These are phyloP conservation scores for Clarias platycephalus DNA, from an alignment of 2,797 vertebrate genomes.

Conservation along the genomic window DNA sequence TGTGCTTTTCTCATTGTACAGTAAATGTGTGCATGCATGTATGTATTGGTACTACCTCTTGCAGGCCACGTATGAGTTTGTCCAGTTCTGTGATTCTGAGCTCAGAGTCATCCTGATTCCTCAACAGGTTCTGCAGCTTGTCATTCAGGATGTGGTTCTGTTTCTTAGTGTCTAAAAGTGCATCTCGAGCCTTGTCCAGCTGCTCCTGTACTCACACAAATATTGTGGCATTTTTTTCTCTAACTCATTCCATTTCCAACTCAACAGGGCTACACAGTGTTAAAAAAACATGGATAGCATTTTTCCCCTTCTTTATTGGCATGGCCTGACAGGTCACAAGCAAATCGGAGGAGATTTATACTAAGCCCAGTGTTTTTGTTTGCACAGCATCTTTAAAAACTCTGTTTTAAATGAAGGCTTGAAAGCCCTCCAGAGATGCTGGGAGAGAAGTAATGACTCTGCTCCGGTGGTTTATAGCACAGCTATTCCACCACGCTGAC, in stretches of 20 bases:
- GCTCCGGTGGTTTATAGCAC: conserved; percentile 64
- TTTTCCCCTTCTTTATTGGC: conserved; percentile 50
- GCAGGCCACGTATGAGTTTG: conserved; percentile 62
- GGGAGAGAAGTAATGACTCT: conserved; percentile 66
- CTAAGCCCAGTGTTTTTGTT: conserved; percentile 66
- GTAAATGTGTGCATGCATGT: neutral
- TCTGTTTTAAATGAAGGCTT: conserved; percentile 55
- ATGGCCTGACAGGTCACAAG: conserved; percentile 53
- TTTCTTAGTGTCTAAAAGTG: conserved; percentile 73
- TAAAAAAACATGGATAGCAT: conserved; percentile 12
- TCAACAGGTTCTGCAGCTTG: conserved; percentile 67
- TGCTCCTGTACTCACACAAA: conserved; percentile 68
- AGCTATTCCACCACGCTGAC: conserved; percentile 59
- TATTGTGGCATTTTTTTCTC: conserved; percentile 30
- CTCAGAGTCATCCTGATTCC: conserved; percentile 65
- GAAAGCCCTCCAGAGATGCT: conserved; percentile 67
- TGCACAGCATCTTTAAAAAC: conserved; percentile 67
- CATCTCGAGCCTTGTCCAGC: conserved; percentile 69
- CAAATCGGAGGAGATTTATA: conserved; percentile 65
- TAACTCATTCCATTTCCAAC: conserved; percentile 17
- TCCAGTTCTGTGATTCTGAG: conserved; percentile 67
- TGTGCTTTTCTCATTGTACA: neutral
- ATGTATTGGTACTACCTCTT: conserved; percentile 66
- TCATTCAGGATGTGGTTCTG: conserved; percentile 70
- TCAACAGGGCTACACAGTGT: conserved; percentile 22